phyloP scores from a whole-genome alignment of 2,888 invertebrate genomes.

The Conistra vaccinii region DNA sequence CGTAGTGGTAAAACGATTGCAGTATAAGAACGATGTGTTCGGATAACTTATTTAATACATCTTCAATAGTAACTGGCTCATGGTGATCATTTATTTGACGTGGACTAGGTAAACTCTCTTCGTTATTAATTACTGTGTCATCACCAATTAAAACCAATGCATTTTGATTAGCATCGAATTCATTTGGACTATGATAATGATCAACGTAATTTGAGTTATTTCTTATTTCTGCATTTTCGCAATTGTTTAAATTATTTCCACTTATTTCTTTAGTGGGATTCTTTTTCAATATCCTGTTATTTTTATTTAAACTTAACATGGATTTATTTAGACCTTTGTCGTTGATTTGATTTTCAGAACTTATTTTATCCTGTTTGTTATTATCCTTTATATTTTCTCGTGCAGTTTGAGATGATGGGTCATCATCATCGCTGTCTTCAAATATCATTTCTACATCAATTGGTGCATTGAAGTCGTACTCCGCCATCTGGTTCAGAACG shows the following conservation, averaged over 20 bases:
- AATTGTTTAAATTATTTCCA: background rate
- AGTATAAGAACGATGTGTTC: conserved; percentile 67
- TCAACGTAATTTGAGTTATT: background rate
- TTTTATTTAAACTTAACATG: conserved; percentile 13
- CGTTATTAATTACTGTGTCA: background rate
- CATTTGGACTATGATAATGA: conserved; percentile 3
- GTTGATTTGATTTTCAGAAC: background rate
- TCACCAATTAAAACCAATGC: background rate
- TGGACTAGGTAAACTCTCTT: background rate
- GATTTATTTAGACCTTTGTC: background rate
- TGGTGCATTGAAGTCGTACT: conserved; percentile 70
- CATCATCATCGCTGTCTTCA: conserved; percentile 69
- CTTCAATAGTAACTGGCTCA: conserved; percentile 25
- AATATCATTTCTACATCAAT: conserved; percentile 67
- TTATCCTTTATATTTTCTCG: conserved; percentile 3
- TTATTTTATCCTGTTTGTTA: conserved; percentile 1
- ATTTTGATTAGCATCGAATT: conserved; percentile 7
- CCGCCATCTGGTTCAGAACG: conserved; percentile 64
- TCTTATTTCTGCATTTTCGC: background rate
- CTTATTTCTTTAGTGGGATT: background rate
- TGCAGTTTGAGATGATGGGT: conserved; percentile 31
- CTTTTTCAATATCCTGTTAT: background rate
- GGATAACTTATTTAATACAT: conserved; percentile 59
- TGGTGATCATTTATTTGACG: background rate
- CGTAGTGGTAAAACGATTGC: conserved; percentile 56